Evolutionary conservation across 2,113 vertebrate genomes (phyloP), one percentile per base, ranked within the genome.

Genomic region (Oncorhynchus tshawytscha): DNA sequence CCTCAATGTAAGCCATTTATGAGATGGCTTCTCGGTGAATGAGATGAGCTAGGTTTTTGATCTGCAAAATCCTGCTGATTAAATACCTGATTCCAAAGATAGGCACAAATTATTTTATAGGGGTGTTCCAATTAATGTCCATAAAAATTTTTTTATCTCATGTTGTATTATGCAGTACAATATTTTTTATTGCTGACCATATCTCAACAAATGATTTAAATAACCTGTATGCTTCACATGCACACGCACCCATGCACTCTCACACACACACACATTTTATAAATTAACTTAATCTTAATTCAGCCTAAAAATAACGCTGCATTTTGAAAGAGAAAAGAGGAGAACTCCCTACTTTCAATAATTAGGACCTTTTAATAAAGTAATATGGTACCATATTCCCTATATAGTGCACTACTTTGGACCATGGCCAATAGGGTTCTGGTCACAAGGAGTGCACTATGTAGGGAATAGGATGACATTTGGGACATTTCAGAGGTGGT

Each of bases 11-110:
- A 88, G 82, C 87, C 39, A 79, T 86, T 88, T 86, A 87, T 87
- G 73, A 77, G 83, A 89, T 84, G 84, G 13, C 15, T 57, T 57
- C 88, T 88, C 86, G 78, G 78, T 78, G 75, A 87, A 90, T 86
- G 83, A 57, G 16, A 57, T 18, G 15, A 57, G 54, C 39, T 12
- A 86, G 77, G 51, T 69, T 91, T 88, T 90, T 91, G 80, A 85
- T 80, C 81, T 72, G 71, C 78, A 82, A 87, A 88, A 88, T 90
- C 87, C 88, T 76, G 74, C 82, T 84, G 83, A 90, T 91, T 88
- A 85, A 78, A 67, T 16, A 69, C 11, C 6, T 5, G 18, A 69
- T n/a, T 69, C 67, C 67, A 69, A 22, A 66, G 81, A 78, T 20
- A 57, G 54, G 54, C 15, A 16, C 54, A 82, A 59, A 78, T 81